phyloP scores from a whole-genome alignment of 2,113 vertebrate genomes.

The Todiramphus saurophagus region DNA sequence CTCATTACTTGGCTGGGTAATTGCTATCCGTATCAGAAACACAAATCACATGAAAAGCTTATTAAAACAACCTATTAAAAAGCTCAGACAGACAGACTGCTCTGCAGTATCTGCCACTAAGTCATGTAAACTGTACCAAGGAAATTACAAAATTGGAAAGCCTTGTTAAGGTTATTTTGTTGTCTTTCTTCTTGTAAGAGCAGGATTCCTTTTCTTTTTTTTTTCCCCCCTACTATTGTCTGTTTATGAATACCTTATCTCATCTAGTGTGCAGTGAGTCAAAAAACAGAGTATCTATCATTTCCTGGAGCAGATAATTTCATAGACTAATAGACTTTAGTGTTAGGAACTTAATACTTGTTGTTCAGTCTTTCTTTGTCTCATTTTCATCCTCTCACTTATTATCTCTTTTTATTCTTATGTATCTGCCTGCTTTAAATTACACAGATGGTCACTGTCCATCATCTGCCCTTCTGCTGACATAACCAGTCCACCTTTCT shows the following conservation, averaged over 20 bases:
- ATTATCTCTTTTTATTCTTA: neutral
- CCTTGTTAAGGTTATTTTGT: slow-evolving; percentile 33
- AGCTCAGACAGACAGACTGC: slow-evolving; percentile 52
- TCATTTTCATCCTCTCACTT: neutral
- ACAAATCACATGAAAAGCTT: slow-evolving; percentile 74
- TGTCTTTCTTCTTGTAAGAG: slow-evolving; percentile 1
- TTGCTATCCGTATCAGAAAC: slow-evolving; percentile 72
- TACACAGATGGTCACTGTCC: neutral
- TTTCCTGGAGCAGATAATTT: neutral
- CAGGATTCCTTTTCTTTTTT: neutral
- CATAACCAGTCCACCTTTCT: neutral
- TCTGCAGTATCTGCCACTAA: slow-evolving; percentile 57
- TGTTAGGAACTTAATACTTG: neutral
- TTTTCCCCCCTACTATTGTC: neutral
- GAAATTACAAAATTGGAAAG: slow-evolving; percentile 53
- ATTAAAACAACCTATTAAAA: slow-evolving; percentile 73
- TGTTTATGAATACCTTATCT: neutral
- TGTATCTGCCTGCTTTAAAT: neutral
- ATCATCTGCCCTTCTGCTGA: neutral
- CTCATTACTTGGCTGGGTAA: slow-evolving; percentile 73
- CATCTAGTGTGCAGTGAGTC: neutral
- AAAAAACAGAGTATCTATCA: slow-evolving; percentile 14
- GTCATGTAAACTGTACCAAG: slow-evolving; percentile 53
- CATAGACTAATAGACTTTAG: neutral
- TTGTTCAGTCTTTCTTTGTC: neutral